Base-by-base conservation (phyloP, 2,888 invertebrate genomes). In the Melinaea marsaeus region DNA sequence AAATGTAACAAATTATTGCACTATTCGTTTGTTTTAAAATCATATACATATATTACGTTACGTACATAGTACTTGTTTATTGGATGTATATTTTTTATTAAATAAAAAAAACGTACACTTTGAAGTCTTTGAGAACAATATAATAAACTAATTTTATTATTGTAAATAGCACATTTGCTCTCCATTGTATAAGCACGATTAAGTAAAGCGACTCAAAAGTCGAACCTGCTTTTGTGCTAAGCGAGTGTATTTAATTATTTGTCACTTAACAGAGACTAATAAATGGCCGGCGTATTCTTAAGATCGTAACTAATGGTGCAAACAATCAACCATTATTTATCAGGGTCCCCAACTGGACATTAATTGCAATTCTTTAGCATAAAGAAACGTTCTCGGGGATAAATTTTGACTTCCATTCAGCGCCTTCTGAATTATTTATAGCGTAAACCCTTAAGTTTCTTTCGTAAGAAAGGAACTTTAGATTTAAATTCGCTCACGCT, bases 371-470 rank as follows among this genome's bases (percentile, higher is more conserved):
- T 76, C 72, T 72, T 77, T 71, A 75, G 70, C 74, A 77, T 76
- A 79, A 80, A 77, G 80, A 79, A 81, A 74, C 75, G 74, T 72
- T 80, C 75, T 70, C 71, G 74, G 72, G 74, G 76, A 78, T 81
- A 83, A 84, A 81, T 77, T 81, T 81, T 72, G 74, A 75, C 74
- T 79, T 76, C 72, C 76, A 68, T 73, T 73, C 74, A 75, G 77
- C 77, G 77, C 77, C 78, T 77, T 60, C 68, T 84, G 81, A 84
- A 85, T 84, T 81, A 85, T 85, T 83, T 84, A 86, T 84, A 77
- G 71, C 74, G 73, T 74, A 72, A 80, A 78, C 79, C 78, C 75
- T 75, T 71, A 77, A 79, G 75, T 78, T 80, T 79, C 7, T 51
- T 32, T 74, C 72, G 74, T 69, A 71, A 68, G 67, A 69, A 70